Conservation (phyloP, 2,113 vertebrate genomes). For the Anarhynchus alexandrinus region DNA sequence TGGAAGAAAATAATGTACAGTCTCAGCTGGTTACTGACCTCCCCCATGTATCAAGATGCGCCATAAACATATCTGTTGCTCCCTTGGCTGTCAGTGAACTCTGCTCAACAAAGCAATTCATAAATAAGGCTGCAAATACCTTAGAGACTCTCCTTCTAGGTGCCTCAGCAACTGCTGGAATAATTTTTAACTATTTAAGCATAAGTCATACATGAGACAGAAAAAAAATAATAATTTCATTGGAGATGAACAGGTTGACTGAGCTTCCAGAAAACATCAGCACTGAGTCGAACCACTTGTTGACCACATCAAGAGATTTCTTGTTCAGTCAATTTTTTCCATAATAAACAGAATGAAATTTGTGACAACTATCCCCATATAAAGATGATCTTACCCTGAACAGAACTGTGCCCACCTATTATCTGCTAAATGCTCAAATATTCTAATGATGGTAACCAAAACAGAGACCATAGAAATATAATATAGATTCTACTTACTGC, state of each 20-base stretch:
- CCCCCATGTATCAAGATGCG: slow-evolving; percentile 36
- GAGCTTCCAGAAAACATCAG: not conserved
- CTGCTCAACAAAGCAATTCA: slow-evolving; percentile 1
- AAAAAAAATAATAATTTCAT: not conserved
- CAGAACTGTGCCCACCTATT: not conserved
- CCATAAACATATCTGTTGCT: slow-evolving; percentile 22
- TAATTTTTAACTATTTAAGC: not conserved
- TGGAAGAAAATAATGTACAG: slow-evolving; percentile 29
- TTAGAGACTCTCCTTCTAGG: not conserved
- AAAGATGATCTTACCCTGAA: not conserved
- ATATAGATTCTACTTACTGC: not conserved
- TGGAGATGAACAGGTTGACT: not conserved
- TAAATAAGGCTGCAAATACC: not conserved
- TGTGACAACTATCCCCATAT: not conserved
- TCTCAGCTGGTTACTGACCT: slow-evolving; percentile 34
- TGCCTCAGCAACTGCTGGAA: not conserved
- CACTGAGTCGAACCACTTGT: not conserved
- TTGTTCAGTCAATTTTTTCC: not conserved
- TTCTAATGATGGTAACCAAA: not conserved
- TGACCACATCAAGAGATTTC: not conserved
- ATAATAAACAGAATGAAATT: not conserved
- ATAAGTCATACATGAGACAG: not conserved
- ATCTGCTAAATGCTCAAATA: not conserved
- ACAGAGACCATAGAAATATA: not conserved
- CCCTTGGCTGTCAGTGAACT: not conserved